Percentiles rank a stretch among this genome's conserved stretches.
Evolutionary conservation across 1,140 invertebrate species (phyloP).

Genomic region (Drosophila repletoides): DNA sequence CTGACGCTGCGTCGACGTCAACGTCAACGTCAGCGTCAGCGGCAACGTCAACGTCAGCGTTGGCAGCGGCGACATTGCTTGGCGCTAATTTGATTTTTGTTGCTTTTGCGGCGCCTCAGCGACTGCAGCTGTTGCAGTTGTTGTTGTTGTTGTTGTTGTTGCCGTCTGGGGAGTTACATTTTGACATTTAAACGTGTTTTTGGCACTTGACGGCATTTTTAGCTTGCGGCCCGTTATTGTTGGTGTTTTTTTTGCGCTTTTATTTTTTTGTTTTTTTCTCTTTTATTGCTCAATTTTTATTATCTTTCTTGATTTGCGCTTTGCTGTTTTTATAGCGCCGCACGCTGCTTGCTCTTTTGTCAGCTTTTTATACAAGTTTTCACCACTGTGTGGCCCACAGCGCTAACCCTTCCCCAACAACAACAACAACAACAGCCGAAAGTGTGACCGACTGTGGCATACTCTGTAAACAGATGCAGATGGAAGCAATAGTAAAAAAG

Average conservation of each 20-base stretch:
- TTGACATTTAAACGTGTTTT: slow-evolving; percentile 79
- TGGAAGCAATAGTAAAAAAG: no score
- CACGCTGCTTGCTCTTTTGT: slow-evolving; percentile 6
- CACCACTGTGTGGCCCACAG: slow-evolving; percentile 24
- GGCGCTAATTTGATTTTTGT: slow-evolving; percentile 76
- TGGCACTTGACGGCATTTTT: slow-evolving; percentile 65
- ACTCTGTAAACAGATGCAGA: no score
- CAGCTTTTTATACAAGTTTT: slow-evolving; percentile 44
- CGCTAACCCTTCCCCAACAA: slow-evolving; percentile 30
- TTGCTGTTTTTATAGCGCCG: slow-evolving; percentile 50
- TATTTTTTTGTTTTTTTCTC: slow-evolving; percentile 21
- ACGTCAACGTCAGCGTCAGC: not conserved
- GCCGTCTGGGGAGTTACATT: slow-evolving; percentile 58
- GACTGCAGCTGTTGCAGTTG: slow-evolving; percentile 48
- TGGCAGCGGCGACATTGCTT: slow-evolving; percentile 41
- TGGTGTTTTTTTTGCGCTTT: slow-evolving; percentile 11
- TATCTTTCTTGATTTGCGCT: slow-evolving; percentile 68
- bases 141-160: slow-evolving; percentile 11
- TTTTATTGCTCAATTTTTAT: slow-evolving; percentile 65
- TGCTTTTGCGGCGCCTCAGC: slow-evolving; percentile 62
- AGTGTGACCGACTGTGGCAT: no score
- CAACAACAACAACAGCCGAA: not conserved
- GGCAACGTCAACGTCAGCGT: not conserved
- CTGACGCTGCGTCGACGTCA: not conserved
- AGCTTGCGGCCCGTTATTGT: slow-evolving; percentile 19